Conservation (phyloP, 2,113 vertebrate species). For the Electrona antarctica region DNA sequence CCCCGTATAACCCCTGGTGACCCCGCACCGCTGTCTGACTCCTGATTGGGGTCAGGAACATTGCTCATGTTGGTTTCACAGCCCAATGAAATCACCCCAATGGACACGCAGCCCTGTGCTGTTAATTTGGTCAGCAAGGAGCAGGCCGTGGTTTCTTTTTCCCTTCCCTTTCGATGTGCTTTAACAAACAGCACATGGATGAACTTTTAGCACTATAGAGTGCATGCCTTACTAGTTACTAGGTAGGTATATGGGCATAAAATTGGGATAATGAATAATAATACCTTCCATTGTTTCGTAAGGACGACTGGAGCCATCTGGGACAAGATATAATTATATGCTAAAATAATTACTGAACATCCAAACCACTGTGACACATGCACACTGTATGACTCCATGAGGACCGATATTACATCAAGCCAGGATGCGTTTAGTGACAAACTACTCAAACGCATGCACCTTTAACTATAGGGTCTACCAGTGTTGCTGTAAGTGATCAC, state of each 20-base stretch:
- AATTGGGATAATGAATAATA: constrained; percentile 59
- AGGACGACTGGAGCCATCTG: constrained; percentile 49
- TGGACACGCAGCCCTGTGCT: constrained; percentile 41
- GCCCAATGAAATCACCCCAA: constrained; percentile 59
- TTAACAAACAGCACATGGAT: constrained; percentile 51
- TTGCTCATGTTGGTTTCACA: constrained; percentile 66
- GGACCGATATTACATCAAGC: neutral
- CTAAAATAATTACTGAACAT: neutral
- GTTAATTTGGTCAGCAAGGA: constrained; percentile 52
- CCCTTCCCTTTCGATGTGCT: constrained; percentile 10
- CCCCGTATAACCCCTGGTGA: constrained; percentile 46
- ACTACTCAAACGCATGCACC: too few relatives aligned
- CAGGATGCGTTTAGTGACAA: neutral
- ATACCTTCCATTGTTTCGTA: constrained; percentile 45
- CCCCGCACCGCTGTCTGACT: constrained; percentile 51
- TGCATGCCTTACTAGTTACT: constrained; percentile 6
- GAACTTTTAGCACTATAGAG: constrained; percentile 42
- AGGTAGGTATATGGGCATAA: constrained; percentile 23
- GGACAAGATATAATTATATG: constrained; percentile 5
- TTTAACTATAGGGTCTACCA: too few relatives aligned
- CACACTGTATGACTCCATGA: too few relatives aligned
- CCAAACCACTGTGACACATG: neutral
- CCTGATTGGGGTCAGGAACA: constrained; percentile 61
- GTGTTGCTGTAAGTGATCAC: neutral
- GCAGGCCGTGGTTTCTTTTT: constrained; percentile 5